A percentile compares a stretch with the other conserved stretches of the same genome.
Evolutionary conservation across 2,113 vertebrate species (phyloP).

Genomic region (Psilopogon haemacephalus): DNA sequence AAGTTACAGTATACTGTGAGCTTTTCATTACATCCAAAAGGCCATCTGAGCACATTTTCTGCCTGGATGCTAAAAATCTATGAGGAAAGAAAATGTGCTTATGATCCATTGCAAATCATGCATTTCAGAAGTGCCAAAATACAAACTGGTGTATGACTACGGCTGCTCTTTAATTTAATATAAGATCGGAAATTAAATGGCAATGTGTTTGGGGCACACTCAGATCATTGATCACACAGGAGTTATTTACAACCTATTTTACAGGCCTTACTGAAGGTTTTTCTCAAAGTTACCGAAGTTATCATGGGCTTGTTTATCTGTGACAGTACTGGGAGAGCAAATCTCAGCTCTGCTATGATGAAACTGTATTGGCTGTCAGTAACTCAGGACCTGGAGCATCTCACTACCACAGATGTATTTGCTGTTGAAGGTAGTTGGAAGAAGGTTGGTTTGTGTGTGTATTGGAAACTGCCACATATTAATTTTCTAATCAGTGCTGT

Average conservation of each 20-base stretch:
- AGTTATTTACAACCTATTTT: not conserved
- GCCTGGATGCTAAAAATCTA: conserved; percentile 42
- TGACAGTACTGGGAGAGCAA: not conserved
- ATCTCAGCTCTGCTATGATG: not conserved
- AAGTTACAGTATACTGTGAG: not conserved
- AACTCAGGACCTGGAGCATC: not conserved
- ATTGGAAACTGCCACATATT: not conserved
- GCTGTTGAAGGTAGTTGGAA: not conserved
- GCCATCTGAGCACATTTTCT: conserved; percentile 13
- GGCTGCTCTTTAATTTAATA: not conserved
- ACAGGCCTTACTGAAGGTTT: not conserved
- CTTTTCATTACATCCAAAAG: conserved; percentile 27
- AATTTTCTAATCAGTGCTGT: not conserved
- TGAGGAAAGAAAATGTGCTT: conserved; percentile 23
- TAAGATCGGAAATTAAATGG: not conserved
- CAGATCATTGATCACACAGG: not conserved
- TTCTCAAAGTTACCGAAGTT: not conserved
- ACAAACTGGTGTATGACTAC: not conserved
- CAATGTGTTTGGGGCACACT: not conserved
- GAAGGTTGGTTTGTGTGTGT: fast-evolving
- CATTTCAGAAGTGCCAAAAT: conserved; percentile 24
- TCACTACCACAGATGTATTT: not conserved
- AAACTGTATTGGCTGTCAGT: not conserved
- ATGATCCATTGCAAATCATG: conserved; percentile 1
- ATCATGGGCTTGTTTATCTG: not conserved